Evolutionary conservation across 2,113 vertebrate genomes (phyloP).

Genomic region (Macrotis lagotis): DNA sequence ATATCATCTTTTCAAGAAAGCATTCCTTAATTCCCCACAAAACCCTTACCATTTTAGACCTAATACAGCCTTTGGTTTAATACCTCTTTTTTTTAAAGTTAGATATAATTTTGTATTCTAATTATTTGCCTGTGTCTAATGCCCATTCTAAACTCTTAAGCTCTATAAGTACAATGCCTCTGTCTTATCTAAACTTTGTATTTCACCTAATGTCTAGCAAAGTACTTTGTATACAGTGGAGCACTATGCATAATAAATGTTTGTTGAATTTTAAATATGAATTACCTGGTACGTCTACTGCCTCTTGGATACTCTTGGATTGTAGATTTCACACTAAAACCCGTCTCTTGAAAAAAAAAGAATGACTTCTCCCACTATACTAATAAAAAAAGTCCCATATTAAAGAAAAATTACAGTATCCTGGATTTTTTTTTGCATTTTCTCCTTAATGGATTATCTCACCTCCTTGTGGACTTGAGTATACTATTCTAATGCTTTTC

Average conservation of each 20-base stretch:
- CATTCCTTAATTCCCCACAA: background rate
- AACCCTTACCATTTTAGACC: background rate
- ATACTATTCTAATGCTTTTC: background rate
- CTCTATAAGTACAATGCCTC: slow-evolving; percentile 7
- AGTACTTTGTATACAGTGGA: background rate
- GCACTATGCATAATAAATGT: background rate
- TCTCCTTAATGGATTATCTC: background rate
- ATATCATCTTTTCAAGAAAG: background rate
- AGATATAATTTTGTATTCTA: background rate
- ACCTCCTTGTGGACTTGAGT: slow-evolving; percentile 31
- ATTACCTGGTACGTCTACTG: slow-evolving; percentile 32
- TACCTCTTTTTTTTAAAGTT: background rate
- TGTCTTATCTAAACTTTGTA: background rate
- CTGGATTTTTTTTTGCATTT: background rate
- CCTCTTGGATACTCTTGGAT: slow-evolving; percentile 9
- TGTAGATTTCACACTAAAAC: slow-evolving; percentile 9
- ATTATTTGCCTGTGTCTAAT: background rate
- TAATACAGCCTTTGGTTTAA: background rate
- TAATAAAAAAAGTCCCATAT: slow-evolving; percentile 49
- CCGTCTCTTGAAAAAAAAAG: slow-evolving; percentile 13
- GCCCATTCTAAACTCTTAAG: slow-evolving; percentile 7
- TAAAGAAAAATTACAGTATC: background rate
- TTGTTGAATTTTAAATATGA: background rate
- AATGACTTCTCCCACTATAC: slow-evolving; percentile 4
- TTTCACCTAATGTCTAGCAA: background rate